Evolutionary conservation across 2,797 vertebrate species (phyloP), one percentile per base, ranked within the genome.

Genomic region (Craterocephalus amniculus): DNA sequence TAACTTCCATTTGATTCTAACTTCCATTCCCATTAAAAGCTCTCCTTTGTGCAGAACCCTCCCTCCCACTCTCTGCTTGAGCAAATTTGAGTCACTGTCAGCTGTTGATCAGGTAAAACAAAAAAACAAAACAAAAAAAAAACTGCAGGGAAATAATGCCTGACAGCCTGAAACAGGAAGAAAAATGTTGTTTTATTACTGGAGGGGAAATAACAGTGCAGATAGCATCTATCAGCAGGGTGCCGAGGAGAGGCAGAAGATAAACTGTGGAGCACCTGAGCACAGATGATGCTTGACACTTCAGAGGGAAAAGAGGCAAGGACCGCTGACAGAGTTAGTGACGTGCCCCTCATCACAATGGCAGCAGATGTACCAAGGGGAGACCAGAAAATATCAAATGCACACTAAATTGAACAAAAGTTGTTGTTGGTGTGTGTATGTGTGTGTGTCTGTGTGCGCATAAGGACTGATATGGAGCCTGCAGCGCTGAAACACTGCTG

Each of bases 101-200:
- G 31, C 48, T 74, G 78, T 52, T 79, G 65, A 83, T 79, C n/a
- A 10, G 51, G 20, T 3, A 45, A 67, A 12, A 40, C 58, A 69
- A 68, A 73, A 22, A 34, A 2, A 77, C 27, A 32, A 8, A 63
- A 56, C 56, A 67, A 12, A 61, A 70, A 69, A 67, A 75, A 59
- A 66, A 58, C 80, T 27, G 67, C 38, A 8, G 85, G 78, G 73
- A 87, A 63, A 71, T 80, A 86, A 85, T 79, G 84, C 70, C 80
- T 84, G 85, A 86, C 85, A 90, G 78, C 71, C 79, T 24, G 29
- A 91, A 85, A 85, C 76, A 86, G 70, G 75, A 83, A 74, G 72
- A 72, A 71, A 83, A 87, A 84, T 90, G 91, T 90, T 90, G 88
- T 87, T 90, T 91, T 89, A 87, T 88, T 87, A 89, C 90, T 81